Evolutionary conservation across 2,797 vertebrate species (phyloP).

Genomic region (Ataeniobius toweri): DNA sequence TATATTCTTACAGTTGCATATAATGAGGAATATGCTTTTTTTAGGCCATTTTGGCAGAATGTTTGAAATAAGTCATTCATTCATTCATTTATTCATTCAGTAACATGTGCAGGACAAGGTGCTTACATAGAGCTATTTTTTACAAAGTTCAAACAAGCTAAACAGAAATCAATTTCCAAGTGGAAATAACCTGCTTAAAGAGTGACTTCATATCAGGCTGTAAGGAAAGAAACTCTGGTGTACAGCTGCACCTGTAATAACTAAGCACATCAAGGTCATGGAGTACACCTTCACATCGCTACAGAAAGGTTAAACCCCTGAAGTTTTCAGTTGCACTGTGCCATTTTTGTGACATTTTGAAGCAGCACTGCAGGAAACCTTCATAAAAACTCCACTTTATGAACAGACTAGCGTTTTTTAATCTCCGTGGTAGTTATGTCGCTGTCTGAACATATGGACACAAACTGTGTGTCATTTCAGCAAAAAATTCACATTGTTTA

Average conservation of each 20-base stretch:
- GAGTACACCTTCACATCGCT: background rate
- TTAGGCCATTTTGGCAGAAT: too few species aligned
- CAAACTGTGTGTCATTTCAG: constrained; percentile 32
- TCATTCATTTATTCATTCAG: too few species aligned
- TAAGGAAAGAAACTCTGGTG: constrained; percentile 4
- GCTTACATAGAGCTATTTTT: background rate
- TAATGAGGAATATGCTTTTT: too few species aligned
- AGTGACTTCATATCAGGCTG: constrained; percentile 15
- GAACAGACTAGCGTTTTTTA: constrained; percentile 32
- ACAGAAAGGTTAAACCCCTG: constrained; percentile 9
- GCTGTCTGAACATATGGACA: constrained; percentile 46
- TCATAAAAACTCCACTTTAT: constrained; percentile 1
- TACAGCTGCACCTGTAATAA: constrained; percentile 13
- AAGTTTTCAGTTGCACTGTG: constrained; percentile 7
- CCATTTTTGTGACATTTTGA: constrained; percentile 21
- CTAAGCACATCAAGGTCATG: constrained; percentile 12
- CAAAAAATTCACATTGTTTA: constrained; percentile 70
- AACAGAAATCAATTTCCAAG: constrained; percentile 6
- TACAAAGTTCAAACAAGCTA: background rate
- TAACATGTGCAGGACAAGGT: constrained; percentile 7
- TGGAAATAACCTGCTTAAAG: constrained; percentile 10
- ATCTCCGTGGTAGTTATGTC: constrained; percentile 31
- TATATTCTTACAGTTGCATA: too few species aligned
- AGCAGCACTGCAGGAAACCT: constrained; percentile 10
- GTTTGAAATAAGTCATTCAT: too few species aligned